Evolutionary conservation across 2,797 vertebrate species (phyloP).

Genomic region (Manis javanica): DNA sequence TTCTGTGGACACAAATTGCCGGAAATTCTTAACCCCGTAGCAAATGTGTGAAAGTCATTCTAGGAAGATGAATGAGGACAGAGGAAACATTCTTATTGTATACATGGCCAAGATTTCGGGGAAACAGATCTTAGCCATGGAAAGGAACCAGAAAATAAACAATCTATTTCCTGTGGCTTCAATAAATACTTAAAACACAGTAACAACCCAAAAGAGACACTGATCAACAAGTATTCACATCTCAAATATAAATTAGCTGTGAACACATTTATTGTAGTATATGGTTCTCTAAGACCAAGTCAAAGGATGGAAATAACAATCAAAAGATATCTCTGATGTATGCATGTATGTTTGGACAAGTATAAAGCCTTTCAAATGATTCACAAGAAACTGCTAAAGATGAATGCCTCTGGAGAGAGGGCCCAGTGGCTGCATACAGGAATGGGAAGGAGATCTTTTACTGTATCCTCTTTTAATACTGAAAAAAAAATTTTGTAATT

Average conservation of each 20-base stretch:
- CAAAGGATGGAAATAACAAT: slow-evolving; percentile 19
- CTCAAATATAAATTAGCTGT: background rate
- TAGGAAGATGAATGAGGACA: background rate
- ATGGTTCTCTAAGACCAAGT: slow-evolving; percentile 6
- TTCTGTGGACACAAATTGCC: background rate
- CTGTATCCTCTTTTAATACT: background rate
- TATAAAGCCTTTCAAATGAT: slow-evolving; percentile 27
- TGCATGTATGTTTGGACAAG: background rate
- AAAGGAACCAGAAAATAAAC: slow-evolving; percentile 56
- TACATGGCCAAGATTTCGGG: slow-evolving; percentile 28
- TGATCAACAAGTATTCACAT: background rate
- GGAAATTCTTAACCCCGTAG: slow-evolving; percentile 15
- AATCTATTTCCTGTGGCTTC: background rate
- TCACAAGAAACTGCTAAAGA: background rate
- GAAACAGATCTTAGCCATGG: slow-evolving; percentile 19
- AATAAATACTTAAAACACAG: slow-evolving; percentile 23
- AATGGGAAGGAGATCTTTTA: background rate
- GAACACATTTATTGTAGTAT: background rate
- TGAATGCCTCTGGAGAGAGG: background rate
- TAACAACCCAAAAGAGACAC: background rate
- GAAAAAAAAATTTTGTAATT: background rate
- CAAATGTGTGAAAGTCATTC: slow-evolving; percentile 13
- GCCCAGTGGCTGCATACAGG: background rate
- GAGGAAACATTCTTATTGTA: slow-evolving; percentile 39
- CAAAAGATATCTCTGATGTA: background rate